Conservation (phyloP, 2,113 vertebrate genomes). For the Calidris pugnax region DNA sequence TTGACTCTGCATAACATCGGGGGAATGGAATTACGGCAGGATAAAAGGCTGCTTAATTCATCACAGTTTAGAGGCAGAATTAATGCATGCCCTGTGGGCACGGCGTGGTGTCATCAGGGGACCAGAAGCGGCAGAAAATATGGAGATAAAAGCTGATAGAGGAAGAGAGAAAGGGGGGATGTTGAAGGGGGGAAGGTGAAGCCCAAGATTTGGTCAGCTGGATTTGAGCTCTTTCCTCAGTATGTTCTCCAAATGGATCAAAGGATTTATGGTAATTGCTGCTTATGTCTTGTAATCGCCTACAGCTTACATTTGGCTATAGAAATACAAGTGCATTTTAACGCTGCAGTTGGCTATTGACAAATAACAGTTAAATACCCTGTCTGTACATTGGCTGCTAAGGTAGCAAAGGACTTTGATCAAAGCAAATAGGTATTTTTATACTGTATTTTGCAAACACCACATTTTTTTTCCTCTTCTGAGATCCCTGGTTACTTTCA, state of each 20-base stretch:
- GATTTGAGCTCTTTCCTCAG: not conserved
- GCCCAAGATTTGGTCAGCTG: not conserved
- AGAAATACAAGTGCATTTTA: not conserved
- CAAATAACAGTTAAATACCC: not conserved
- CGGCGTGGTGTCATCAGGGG: not conserved
- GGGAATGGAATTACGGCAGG: not conserved
- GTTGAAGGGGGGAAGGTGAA: not conserved
- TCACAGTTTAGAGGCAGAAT: conserved; percentile 13
- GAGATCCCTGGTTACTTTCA: not conserved
- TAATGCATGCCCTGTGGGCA: not conserved
- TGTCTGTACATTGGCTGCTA: not conserved
- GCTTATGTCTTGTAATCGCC: not conserved
- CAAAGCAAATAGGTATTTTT: not conserved
- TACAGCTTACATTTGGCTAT: not conserved
- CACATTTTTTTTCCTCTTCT: not conserved
- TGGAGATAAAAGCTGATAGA: not conserved
- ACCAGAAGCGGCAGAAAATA: not conserved
- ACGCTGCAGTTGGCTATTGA: not conserved
- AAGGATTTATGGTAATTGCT: not conserved
- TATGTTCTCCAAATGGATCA: not conserved
- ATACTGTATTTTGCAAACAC: not conserved
- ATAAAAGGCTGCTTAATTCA: conserved; percentile 33
- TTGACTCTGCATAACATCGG: not conserved
- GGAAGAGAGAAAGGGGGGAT: not conserved
- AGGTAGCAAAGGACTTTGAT: not conserved